phyloP scores from a whole-genome alignment of 2,888 invertebrate genomes.

The Troides oblongomaculatus region DNA sequence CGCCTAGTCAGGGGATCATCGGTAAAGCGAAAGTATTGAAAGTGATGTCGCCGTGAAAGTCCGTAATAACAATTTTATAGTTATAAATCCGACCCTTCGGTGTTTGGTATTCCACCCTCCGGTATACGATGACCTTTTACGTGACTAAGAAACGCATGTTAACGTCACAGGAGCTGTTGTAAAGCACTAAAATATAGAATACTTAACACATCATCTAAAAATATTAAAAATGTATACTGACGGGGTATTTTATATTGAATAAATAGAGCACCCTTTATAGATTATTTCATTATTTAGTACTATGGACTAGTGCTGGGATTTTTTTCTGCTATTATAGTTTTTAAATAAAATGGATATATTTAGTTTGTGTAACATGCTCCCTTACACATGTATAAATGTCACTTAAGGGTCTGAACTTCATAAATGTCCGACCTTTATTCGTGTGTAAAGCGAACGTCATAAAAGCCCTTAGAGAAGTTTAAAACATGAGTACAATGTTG shows the following conservation, averaged over 20 bases:
- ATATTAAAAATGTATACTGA: too few relatives aligned
- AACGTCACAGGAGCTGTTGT: neutral
- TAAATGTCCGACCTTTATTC: constrained; percentile 13
- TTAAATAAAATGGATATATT: too few relatives aligned
- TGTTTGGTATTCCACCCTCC: constrained; percentile 25
- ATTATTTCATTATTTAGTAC: too few relatives aligned
- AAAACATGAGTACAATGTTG: constrained; percentile 24
- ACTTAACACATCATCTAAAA: neutral
- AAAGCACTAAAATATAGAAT: neutral
- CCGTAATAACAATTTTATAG: constrained; percentile 32
- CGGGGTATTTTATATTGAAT: too few relatives aligned
- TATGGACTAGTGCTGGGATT: too few relatives aligned
- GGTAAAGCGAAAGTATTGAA: constrained; percentile 31
- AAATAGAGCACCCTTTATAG: too few relatives aligned
- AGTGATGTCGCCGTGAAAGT: constrained; percentile 15
- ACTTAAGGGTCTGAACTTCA: constrained; percentile 16
- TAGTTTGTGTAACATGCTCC: neutral
- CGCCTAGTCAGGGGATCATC: constrained; percentile 34
- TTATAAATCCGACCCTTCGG: constrained; percentile 28
- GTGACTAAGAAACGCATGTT: constrained; percentile 12
- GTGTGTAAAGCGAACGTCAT: constrained; percentile 9
- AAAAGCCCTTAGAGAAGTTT: constrained; percentile 25
- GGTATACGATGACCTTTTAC: constrained; percentile 23
- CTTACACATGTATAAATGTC: neutral
- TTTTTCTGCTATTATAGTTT: too few relatives aligned